These are phyloP conservation scores for Athene cunicularia DNA, from an alignment of 2,113 vertebrate genomes.

Conservation along the genomic window DNA sequence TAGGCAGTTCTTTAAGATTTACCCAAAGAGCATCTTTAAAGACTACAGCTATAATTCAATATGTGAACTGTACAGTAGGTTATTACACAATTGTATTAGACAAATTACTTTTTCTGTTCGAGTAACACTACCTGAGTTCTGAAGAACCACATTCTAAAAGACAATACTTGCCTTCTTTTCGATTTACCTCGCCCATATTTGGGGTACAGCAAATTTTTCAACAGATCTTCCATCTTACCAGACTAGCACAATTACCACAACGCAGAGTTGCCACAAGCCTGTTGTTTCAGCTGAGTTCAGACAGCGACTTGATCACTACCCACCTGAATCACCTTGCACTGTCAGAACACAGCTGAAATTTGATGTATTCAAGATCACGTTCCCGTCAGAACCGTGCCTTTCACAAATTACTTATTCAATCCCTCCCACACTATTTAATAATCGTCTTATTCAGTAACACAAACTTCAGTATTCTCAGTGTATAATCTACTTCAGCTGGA, in stretches of 20 bases:
- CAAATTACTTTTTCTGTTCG: neutral
- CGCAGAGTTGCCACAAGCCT: neutral
- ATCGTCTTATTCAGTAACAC: neutral
- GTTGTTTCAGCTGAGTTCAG: neutral
- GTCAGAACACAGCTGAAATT: neutral
- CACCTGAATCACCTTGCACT: too few species aligned
- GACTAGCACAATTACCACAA: neutral
- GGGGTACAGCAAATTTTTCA: neutral
- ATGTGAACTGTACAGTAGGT: neutral
- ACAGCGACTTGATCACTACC: neutral
- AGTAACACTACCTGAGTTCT: neutral
- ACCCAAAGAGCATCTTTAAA: neutral
- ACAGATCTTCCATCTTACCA: neutral
- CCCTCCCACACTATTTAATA: neutral
- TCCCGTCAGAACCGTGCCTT: neutral
- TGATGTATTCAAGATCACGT: accelerated
- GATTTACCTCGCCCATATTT: accelerated
- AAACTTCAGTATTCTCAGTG: neutral
- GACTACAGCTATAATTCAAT: neutral
- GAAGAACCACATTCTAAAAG: neutral
- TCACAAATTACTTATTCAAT: neutral
- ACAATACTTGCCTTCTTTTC: neutral
- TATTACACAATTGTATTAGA: neutral
- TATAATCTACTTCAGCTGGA: neutral
- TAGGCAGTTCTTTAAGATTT: neutral